These are phyloP conservation scores for Siniperca scherzeri DNA, from an alignment of 2,797 vertebrate genomes.

Conservation along the genomic window DNA sequence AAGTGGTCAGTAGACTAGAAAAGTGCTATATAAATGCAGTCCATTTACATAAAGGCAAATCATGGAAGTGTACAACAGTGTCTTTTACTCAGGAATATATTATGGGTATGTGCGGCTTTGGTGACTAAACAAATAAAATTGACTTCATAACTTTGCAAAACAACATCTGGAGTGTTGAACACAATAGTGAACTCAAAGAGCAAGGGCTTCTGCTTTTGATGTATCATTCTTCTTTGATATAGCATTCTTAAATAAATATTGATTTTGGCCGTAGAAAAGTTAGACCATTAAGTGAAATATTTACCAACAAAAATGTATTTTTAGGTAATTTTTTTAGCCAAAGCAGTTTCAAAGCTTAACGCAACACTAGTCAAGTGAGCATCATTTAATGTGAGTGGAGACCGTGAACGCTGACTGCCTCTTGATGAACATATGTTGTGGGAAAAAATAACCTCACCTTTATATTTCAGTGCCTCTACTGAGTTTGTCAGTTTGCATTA, in stretches of 20 bases:
- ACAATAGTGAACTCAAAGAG: not conserved
- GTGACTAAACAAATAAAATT: not conserved
- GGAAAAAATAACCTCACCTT: not conserved
- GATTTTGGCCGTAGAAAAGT: not conserved
- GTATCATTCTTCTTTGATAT: not conserved
- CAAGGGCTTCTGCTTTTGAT: not conserved
- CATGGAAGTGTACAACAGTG: not conserved
- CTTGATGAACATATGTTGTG: not conserved
- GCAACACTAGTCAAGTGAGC: not conserved
- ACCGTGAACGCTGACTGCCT: not conserved
- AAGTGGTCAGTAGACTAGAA: no score
- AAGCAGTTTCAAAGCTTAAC: not conserved
- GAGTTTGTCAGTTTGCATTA: conserved; percentile 20
- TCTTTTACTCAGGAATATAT: not conserved
- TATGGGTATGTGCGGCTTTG: not conserved
- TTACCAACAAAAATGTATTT: not conserved
- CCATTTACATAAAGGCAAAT: not conserved
- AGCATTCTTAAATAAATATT: conserved; percentile 1
- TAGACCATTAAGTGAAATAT: not conserved
- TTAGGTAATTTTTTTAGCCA: not conserved
- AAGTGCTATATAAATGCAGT: no score
- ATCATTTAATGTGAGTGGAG: not conserved
- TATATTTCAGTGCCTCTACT: not conserved
- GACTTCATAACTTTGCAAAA: not conserved
- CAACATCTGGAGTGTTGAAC: not conserved